Percentiles rank a stretch among this genome's conserved stretches.
phyloP scores from a whole-genome alignment of 2,113 vertebrate genomes.

The Clupea harengus region DNA sequence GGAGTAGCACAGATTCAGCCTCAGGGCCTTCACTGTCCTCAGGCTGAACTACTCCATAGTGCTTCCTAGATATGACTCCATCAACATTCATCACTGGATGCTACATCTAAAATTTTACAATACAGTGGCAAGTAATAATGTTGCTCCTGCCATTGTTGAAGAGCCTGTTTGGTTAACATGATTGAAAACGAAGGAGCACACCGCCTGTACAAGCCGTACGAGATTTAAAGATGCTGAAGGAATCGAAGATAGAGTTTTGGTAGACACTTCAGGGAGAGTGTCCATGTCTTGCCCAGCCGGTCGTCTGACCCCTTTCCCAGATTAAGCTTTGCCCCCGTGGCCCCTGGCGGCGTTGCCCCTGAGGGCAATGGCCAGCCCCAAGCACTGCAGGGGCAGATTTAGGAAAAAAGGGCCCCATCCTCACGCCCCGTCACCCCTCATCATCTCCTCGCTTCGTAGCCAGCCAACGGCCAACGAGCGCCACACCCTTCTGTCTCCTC shows the following conservation, averaged over 20 bases:
- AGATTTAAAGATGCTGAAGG: neutral
- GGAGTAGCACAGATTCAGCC: neutral
- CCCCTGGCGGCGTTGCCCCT: neutral
- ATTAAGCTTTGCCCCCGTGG: neutral
- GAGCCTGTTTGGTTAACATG: neutral
- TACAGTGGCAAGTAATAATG: neutral
- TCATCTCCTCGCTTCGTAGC: slow-evolving; percentile 15
- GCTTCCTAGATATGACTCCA: neutral
- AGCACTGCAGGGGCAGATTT: slow-evolving; percentile 21
- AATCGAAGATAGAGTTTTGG: neutral
- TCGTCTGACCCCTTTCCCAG: slow-evolving; percentile 49
- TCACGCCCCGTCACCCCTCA: slow-evolving; percentile 35
- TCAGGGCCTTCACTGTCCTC: neutral
- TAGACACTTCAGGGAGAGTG: neutral
- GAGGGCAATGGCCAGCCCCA: neutral
- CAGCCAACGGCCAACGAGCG: neutral
- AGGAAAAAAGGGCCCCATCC: neutral
- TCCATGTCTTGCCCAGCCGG: neutral
- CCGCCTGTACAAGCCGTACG: neutral
- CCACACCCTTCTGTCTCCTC: slow-evolving; percentile 1
- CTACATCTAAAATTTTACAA: neutral
- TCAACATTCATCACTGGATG: neutral
- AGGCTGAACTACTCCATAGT: neutral
- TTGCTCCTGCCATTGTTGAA: neutral
- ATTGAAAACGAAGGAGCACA: neutral